Evolutionary conservation across 1,140 invertebrate genomes (phyloP).

Genomic region (Drosophila auraria): DNA sequence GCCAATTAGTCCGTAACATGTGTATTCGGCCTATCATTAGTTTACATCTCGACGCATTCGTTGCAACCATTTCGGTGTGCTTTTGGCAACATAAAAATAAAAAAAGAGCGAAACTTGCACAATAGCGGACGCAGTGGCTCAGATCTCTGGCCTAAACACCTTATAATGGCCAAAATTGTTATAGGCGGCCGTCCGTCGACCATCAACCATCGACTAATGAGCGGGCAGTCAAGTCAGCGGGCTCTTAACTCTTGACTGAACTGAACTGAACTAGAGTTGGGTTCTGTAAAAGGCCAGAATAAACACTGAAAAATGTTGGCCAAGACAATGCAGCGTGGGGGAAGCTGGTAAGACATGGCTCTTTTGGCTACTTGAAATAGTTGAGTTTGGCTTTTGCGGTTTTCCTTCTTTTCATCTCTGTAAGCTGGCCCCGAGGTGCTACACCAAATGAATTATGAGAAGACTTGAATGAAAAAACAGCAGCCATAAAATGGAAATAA

Average conservation of each 20-base stretch:
- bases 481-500: conserved; percentile 31
- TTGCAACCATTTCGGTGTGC: conserved; percentile 63
- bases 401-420: conserved; percentile 59
- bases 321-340: conserved; percentile 47
- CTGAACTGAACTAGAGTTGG: conserved; percentile 39
- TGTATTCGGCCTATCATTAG: conserved; percentile 71
- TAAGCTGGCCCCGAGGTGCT: conserved; percentile 57
- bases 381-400: conserved; percentile 61
- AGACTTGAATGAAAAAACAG: conserved; percentile 52
- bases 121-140: conserved; percentile 72
- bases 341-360: conserved; percentile 22
- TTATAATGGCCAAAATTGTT: conserved; percentile 66
- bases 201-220: conserved; percentile 67
- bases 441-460: conserved; percentile 74
- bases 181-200: conserved; percentile 37
- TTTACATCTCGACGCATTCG: conserved; percentile 70
- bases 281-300: conserved; percentile 76
- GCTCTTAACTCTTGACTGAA: conserved; percentile 24
- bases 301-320: conserved; percentile 51
- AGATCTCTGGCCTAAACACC: conserved; percentile 69
- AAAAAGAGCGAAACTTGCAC: conserved; percentile 63
- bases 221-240: conserved; percentile 58
- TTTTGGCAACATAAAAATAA: conserved; percentile 45
- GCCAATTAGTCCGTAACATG: conserved; percentile 69
- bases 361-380: conserved; percentile 66